Conservation (phyloP, 2,113 vertebrate species). For the Pachyramphus minor region DNA sequence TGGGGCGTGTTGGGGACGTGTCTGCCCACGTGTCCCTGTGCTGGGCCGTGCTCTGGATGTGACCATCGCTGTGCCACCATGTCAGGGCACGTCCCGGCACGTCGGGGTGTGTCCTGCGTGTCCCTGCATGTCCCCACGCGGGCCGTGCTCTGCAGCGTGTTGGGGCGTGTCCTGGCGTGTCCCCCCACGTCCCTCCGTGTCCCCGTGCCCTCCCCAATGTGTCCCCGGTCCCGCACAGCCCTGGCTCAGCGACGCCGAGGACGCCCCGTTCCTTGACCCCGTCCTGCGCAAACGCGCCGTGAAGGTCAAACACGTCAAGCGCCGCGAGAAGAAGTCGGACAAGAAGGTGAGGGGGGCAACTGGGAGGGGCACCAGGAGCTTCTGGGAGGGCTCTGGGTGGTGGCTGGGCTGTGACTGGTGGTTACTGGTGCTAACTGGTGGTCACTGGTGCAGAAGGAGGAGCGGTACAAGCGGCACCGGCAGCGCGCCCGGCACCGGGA, state of each 20-base stretch:
- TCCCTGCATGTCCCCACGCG: background rate
- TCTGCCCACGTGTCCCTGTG: background rate
- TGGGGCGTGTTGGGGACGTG: too few relatives aligned
- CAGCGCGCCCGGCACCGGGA: slow-evolving; percentile 92
- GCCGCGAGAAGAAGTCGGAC: slow-evolving; percentile 90
- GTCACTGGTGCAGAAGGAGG: background rate
- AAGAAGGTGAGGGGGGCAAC: slow-evolving; percentile 77
- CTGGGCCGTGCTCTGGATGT: background rate
- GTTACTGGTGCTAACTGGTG: background rate
- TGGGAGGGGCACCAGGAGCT: too few relatives aligned
- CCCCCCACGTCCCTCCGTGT: background rate
- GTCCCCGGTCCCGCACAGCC: slow-evolving; percentile 54
- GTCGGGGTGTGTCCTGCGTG: background rate
- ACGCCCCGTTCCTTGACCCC: slow-evolving; percentile 80
- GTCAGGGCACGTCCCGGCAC: too few relatives aligned
- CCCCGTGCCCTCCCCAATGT: background rate
- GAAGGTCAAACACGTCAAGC: slow-evolving; percentile 93
- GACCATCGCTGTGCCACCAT: background rate
- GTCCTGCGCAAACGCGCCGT: slow-evolving; percentile 88
- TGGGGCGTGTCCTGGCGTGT: background rate
- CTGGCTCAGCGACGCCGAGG: slow-evolving; percentile 87
- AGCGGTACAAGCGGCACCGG: slow-evolving; percentile 77
- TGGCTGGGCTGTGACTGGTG: background rate
- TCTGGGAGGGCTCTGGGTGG: background rate
- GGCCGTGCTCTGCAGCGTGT: background rate